These are phyloP conservation scores for Apostichopus californicus DNA, from an alignment of 35 echinoderm and acorn worm species.

Conservation along the genomic window DNA sequence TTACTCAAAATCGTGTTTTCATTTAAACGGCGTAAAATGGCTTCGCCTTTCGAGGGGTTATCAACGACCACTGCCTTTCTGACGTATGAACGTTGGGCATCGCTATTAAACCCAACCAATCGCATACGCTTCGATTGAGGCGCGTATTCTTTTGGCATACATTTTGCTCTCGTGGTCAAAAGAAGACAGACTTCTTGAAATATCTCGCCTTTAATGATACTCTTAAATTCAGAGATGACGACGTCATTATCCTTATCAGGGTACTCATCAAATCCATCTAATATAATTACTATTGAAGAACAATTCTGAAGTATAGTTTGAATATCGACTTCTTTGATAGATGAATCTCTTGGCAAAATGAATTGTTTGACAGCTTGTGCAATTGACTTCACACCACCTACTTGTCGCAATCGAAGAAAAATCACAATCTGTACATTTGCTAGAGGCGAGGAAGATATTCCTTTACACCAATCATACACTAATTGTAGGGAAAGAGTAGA, in stretches of 20 bases:
- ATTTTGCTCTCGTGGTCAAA: neutral
- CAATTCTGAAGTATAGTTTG: neutral
- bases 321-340: neutral
- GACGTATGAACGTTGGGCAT: neutral
- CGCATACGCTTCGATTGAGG: neutral
- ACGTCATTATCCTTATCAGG: neutral
- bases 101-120: neutral
- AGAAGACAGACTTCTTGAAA: neutral
- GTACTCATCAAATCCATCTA: conserved; percentile 32
- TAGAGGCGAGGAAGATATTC: neutral
- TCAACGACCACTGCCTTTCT: neutral
- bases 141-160: neutral
- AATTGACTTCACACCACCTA: neutral
- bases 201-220: neutral
- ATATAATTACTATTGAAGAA: neutral
- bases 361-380: neutral
- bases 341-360: neutral
- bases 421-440: neutral
- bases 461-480: neutral
- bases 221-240: neutral
- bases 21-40: neutral
- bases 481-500: neutral
- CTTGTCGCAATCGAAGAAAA: neutral
- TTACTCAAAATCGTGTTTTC: neutral
- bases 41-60: neutral